These are phyloP conservation scores for Drosophila repleta DNA, from an alignment of 1,140 invertebrate species.

Conservation along the genomic window DNA sequence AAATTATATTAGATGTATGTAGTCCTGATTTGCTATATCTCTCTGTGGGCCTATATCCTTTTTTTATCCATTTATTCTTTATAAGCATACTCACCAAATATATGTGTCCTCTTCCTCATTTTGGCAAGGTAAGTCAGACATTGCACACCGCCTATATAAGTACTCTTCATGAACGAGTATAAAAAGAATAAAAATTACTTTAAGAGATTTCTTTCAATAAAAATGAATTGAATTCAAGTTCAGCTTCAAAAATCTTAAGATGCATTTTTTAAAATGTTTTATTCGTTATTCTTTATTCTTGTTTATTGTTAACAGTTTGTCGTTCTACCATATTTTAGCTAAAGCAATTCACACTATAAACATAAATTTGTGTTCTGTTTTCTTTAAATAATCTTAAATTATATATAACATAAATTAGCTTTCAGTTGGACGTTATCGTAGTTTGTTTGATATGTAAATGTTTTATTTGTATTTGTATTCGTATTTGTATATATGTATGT, in stretches of 20 bases:
- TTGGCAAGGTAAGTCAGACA: no score
- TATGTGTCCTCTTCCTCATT: no score
- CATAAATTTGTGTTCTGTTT: not conserved
- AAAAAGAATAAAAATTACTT: no score
- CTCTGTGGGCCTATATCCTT: no score
- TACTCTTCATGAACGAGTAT: not conserved
- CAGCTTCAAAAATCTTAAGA: not conserved
- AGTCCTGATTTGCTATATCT: no score
- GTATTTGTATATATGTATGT: slow-evolving; percentile 13
- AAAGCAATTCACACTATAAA: slow-evolving; percentile 9
- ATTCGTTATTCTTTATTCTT: not conserved
- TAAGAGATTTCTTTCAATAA: no score
- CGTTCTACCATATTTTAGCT: not conserved
- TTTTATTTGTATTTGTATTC: not conserved
- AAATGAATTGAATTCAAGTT: no score
- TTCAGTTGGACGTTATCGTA: slow-evolving; percentile 29
- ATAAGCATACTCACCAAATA: no score
- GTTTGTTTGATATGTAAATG: slow-evolving; percentile 34
- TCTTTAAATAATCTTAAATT: slow-evolving; percentile 14
- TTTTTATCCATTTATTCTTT: no score
- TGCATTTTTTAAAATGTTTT: slow-evolving; percentile 29
- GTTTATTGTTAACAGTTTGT: slow-evolving; percentile 10
- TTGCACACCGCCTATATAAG: no score
- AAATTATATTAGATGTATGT: no score
- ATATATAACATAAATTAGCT: slow-evolving; percentile 6